phyloP scores from a whole-genome alignment of 2,113 vertebrate species.

The Phylloscopus whistleri region DNA sequence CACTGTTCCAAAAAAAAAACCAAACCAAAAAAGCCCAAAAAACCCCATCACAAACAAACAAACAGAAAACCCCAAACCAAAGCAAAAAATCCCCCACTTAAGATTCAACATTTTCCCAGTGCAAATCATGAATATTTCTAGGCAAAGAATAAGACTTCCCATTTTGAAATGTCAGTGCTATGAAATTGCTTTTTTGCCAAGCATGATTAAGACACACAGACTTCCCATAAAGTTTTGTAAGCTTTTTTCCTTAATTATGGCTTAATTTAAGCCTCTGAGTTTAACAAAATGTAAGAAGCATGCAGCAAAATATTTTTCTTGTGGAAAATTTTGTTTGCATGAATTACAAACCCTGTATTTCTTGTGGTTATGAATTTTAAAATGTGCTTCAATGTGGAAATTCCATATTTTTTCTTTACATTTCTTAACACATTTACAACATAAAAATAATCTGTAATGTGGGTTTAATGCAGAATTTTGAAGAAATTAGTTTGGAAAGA shows the following conservation, averaged over 20 bases:
- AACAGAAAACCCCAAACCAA: background rate
- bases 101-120: slow-evolving; percentile 6
- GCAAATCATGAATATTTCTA: slow-evolving; percentile 34
- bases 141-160: background rate
- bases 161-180: slow-evolving; percentile 17
- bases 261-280: background rate
- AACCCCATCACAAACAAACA: too few relatives aligned
- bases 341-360: background rate
- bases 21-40: background rate
- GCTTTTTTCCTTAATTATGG: slow-evolving; percentile 37
- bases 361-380: background rate
- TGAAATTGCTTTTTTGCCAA: slow-evolving; percentile 33
- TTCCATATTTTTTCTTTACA: background rate
- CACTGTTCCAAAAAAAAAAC: background rate
- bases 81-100: too few relatives aligned
- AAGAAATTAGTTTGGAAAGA: background rate
- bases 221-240: slow-evolving; percentile 41
- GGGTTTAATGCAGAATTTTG: background rate
- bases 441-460: background rate
- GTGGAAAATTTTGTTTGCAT: background rate
- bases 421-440: background rate
- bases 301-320: slow-evolving; percentile 7
- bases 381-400: background rate
- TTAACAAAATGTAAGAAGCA: background rate
- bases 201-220: background rate